These are phyloP conservation scores for Strix occidentalis DNA, from an alignment of 2,797 vertebrate genomes.

Conservation along the genomic window DNA sequence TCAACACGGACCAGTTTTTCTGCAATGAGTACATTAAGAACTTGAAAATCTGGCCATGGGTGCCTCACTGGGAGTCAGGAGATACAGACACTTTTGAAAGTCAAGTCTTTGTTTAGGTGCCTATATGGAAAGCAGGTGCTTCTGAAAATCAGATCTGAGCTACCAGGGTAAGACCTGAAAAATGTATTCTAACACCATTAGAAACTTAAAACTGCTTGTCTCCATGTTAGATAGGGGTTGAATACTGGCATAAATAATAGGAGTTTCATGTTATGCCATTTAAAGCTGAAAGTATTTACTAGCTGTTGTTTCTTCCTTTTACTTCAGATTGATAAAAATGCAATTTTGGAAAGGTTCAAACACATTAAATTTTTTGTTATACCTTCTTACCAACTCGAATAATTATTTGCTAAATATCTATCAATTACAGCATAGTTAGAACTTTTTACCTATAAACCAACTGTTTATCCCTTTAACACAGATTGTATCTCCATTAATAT, in stretches of 20 bases:
- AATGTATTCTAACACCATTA: neutral
- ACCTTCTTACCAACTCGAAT: neutral
- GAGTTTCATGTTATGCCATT: neutral
- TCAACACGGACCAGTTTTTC: conserved; percentile 48
- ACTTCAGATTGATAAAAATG: neutral
- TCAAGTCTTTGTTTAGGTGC: neutral
- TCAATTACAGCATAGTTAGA: neutral
- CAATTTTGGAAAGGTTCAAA: neutral
- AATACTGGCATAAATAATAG: neutral
- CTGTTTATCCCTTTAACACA: neutral
- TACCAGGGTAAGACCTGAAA: neutral
- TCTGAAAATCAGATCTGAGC: neutral
- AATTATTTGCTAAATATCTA: neutral
- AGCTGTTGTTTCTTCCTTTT: neutral
- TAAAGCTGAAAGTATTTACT: neutral
- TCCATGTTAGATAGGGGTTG: neutral
- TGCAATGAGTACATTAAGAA: neutral
- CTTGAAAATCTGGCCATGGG: conserved; percentile 40
- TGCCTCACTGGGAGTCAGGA: neutral
- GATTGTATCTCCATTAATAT: neutral
- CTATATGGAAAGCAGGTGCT: neutral
- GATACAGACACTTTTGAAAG: neutral
- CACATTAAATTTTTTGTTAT: neutral
- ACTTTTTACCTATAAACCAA: neutral
- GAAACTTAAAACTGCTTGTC: neutral